phyloP scores from a whole-genome alignment of 1,140 invertebrate species.

The Tribolium madens region DNA sequence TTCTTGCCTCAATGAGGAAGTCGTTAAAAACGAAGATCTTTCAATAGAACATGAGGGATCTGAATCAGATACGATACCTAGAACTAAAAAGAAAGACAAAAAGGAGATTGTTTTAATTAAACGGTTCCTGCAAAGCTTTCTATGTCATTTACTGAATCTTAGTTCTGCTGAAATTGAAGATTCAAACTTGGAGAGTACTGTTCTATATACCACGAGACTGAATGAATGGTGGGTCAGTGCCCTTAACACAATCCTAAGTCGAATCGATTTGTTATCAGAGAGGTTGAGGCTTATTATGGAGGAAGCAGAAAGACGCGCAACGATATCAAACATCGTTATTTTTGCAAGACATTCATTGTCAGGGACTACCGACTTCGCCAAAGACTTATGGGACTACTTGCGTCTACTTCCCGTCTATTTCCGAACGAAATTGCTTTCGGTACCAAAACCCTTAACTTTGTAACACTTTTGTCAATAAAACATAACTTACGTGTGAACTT shows the following conservation, averaged over 20 bases:
- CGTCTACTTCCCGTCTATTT: neutral
- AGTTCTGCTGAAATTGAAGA: neutral
- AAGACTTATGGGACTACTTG: neutral
- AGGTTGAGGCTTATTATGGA: neutral
- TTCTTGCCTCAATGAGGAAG: neutral
- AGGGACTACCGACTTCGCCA: neutral
- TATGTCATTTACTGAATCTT: neutral
- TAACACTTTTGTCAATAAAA: neutral
- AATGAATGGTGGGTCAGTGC: neutral
- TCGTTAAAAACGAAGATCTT: neutral
- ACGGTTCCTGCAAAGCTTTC: neutral
- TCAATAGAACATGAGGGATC: no score
- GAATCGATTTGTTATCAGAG: neutral
- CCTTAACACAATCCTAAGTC: neutral
- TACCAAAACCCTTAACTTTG: neutral
- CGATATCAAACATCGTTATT: neutral
- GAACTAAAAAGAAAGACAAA: neutral
- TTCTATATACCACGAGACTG: neutral
- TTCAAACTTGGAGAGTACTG: neutral
- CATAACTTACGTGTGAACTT: slow-evolving; percentile 67
- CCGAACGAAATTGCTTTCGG: neutral
- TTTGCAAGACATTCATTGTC: neutral
- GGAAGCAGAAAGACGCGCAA: neutral
- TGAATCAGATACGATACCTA: neutral
- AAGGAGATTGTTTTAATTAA: neutral